Conservation (phyloP, 2,888 invertebrate species). For the Drosophila mulleri region DNA sequence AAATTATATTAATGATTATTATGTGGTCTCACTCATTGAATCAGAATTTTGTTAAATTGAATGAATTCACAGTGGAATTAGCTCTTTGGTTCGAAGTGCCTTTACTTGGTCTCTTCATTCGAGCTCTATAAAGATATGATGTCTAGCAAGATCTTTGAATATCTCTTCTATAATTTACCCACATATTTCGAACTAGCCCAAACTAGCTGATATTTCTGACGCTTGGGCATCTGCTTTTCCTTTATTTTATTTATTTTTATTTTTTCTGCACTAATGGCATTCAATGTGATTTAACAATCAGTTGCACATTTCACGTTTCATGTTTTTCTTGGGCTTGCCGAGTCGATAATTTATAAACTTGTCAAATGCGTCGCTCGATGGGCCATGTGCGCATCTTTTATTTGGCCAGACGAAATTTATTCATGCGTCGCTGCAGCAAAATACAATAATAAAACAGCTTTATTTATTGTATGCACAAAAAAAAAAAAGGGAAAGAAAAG, state of each 20-base stretch:
- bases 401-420: constrained; percentile 52
- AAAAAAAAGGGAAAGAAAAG: not conserved
- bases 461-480: constrained; percentile 58
- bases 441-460: constrained; percentile 57
- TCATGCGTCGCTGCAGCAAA: constrained; percentile 45
- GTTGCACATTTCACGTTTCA: constrained; percentile 41
- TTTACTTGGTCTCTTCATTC: no score
- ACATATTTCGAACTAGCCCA: no score
- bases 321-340: constrained; percentile 13
- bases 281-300: constrained; percentile 60
- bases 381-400: constrained; percentile 27
- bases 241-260: not conserved
- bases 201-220: not conserved
- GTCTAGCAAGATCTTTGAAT: no score
- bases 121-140: no score
- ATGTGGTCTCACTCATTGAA: no score
- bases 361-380: constrained; percentile 43
- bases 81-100: no score
- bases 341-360: constrained; percentile 63
- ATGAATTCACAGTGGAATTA: no score
- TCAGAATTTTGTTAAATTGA: no score
- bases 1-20: no score
- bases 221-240: not conserved
- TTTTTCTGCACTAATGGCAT: constrained; percentile 22
- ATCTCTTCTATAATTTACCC: no score